phyloP scores from a whole-genome alignment of 2,113 vertebrate species.

The Cricetomys ansorgei region DNA sequence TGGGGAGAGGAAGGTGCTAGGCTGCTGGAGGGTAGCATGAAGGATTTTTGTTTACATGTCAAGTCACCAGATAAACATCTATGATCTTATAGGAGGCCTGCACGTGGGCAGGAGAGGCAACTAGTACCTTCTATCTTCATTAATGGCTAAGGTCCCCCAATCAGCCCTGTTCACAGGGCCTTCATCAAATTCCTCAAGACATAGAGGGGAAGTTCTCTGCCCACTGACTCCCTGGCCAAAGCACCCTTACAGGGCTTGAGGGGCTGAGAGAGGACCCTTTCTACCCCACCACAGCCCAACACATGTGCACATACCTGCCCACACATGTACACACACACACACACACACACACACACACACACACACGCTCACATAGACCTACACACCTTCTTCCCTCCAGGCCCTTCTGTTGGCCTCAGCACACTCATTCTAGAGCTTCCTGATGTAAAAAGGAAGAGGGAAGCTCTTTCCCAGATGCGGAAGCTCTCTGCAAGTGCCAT shows the following conservation, averaged over 20 bases:
- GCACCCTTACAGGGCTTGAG: too few species aligned
- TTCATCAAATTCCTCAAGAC: background rate
- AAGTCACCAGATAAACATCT: background rate
- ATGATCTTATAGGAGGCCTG: background rate
- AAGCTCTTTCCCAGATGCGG: background rate
- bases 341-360: background rate
- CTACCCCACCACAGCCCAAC: background rate
- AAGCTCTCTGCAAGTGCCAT: background rate
- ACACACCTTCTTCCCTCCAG: background rate
- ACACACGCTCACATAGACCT: background rate
- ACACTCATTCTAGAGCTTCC: background rate
- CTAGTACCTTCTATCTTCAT: background rate
- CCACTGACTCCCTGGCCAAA: background rate
- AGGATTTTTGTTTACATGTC: background rate
- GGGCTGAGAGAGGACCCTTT: background rate
- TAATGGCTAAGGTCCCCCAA: background rate
- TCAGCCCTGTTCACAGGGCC: background rate
- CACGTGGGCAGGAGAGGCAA: background rate
- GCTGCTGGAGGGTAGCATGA: background rate
- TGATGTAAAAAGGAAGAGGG: background rate
- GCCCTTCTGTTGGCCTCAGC: background rate
- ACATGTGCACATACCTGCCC: background rate
- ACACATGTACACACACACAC: background rate
- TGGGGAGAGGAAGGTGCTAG: background rate
- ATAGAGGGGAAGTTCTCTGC: background rate